phyloP scores from a whole-genome alignment of 2,797 vertebrate species.

The Urocyon cinereoargenteus region DNA sequence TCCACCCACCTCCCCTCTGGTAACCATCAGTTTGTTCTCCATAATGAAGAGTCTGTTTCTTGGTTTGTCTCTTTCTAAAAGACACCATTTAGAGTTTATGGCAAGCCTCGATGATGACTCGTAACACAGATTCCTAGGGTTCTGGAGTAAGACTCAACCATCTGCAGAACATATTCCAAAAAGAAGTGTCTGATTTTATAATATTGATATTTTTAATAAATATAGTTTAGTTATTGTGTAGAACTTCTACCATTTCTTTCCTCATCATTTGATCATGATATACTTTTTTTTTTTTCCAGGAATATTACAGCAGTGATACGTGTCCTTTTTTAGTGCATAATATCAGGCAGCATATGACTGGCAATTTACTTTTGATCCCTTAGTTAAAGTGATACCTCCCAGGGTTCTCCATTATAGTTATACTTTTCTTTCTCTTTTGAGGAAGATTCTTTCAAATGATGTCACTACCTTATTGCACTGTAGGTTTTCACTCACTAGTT shows the following conservation, averaged over 20 bases:
- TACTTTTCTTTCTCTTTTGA: neutral
- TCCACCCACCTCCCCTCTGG: neutral
- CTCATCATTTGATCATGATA: neutral
- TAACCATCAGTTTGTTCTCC: too few species aligned
- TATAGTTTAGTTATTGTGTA: neutral
- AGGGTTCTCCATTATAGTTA: neutral
- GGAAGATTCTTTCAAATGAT: neutral
- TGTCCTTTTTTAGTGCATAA: neutral
- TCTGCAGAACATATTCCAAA: neutral
- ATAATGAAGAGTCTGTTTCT: neutral
- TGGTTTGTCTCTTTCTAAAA: neutral
- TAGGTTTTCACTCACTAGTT: neutral
- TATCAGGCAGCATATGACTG: neutral
- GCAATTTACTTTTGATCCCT: neutral
- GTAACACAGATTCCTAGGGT: neutral
- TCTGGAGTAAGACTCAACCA: neutral
- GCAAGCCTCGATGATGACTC: neutral
- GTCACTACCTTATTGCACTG: neutral
- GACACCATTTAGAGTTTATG: neutral
- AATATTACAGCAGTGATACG: neutral
- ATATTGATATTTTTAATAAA: neutral
- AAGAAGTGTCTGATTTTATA: neutral
- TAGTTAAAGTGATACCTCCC: neutral
- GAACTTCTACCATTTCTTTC: neutral
- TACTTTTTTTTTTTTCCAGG: neutral